Conservation (phyloP, 2,797 vertebrate species). For the Graptemys geographica region DNA sequence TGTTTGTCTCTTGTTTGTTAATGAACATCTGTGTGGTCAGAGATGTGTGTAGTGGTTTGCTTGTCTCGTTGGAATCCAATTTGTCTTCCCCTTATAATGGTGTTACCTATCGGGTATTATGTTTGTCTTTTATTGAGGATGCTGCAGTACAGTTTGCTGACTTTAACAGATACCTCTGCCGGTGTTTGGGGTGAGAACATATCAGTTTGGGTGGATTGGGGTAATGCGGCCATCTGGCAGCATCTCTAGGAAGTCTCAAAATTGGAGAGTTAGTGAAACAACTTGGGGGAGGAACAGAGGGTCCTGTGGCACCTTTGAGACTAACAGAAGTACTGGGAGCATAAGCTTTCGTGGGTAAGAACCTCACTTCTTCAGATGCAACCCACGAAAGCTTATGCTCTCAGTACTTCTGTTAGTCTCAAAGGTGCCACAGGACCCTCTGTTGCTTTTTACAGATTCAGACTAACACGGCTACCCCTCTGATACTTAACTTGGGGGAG, state of each 20-base stretch:
- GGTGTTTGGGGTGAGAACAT: background rate
- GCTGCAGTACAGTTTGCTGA: background rate
- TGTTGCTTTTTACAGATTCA: no score
- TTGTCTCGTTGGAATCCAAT: background rate
- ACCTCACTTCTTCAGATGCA: no score
- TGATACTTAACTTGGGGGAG: no score
- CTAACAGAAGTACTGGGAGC: no score
- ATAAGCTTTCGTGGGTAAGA: no score
- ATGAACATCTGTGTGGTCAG: background rate
- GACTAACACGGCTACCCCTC: no score
- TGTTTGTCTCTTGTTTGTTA: constrained; percentile 5
- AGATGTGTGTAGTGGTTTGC: background rate
- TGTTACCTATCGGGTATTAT: background rate
- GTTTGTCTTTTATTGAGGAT: background rate
- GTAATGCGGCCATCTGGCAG: background rate
- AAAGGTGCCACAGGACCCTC: no score
- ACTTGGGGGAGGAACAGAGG: no score
- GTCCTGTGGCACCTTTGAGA: no score
- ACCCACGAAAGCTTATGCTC: no score
- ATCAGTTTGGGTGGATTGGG: background rate
- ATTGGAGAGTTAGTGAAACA: background rate
- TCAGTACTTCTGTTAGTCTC: no score
- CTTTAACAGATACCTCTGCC: background rate
- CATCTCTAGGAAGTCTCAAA: background rate
- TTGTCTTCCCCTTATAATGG: background rate